Evolutionary conservation across 2,888 invertebrate species (phyloP).

Genomic region (Plebejus argus): DNA sequence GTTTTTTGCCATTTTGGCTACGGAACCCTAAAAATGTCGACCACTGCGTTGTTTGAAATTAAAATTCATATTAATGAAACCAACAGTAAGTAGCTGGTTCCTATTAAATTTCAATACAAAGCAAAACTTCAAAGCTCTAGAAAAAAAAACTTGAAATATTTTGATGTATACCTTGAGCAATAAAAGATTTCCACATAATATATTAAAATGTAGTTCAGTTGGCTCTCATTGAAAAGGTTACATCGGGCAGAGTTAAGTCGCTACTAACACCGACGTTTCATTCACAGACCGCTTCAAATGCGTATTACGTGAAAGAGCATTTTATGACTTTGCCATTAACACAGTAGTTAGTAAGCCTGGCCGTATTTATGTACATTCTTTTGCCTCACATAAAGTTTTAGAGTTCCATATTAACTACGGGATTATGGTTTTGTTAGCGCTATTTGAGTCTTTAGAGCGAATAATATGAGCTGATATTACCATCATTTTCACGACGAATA

Average conservation of each 20-base stretch:
- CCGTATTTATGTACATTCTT: conserved; percentile 13
- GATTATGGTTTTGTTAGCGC: conserved; percentile 6
- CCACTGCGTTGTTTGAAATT: background rate
- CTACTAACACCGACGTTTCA: conserved; percentile 20
- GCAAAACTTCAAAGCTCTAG: background rate
- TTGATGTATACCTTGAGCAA: background rate
- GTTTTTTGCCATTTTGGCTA: too few species aligned
- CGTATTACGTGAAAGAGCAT: conserved; percentile 20
- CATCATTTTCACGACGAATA: too few species aligned
- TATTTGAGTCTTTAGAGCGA: background rate
- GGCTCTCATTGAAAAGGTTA: conserved; percentile 18
- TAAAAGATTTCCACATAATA: background rate
- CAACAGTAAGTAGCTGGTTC: background rate
- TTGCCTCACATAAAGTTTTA: conserved; percentile 4
- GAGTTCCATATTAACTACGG: conserved; percentile 1
- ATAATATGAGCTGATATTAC: too few species aligned
- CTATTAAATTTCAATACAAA: background rate
- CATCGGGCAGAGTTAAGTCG: conserved; percentile 18
- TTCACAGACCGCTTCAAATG: conserved; percentile 28
- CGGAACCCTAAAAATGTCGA: too few species aligned
- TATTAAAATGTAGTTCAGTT: conserved; percentile 27
- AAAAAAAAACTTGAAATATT: background rate
- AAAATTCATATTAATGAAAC: background rate
- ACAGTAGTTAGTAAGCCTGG: conserved; percentile 21
- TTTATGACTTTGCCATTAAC: conserved; percentile 25